Evolutionary conservation across 2,797 vertebrate genomes (phyloP).

Genomic region (Natrix natrix): DNA sequence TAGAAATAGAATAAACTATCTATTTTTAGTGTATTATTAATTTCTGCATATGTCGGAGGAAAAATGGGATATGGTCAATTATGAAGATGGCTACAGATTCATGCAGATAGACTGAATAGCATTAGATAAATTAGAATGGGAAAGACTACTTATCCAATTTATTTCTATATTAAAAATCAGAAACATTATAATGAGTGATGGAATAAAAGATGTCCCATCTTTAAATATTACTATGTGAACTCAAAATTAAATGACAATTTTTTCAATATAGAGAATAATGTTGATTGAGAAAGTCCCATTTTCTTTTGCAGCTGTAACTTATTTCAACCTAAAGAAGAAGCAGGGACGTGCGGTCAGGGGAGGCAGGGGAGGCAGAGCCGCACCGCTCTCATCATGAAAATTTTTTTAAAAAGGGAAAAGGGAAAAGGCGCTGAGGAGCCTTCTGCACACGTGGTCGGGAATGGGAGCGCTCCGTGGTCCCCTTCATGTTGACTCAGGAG

Average conservation of each 20-base stretch:
- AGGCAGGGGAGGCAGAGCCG: too few species aligned
- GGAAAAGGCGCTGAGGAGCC: too few species aligned
- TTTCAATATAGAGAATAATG: constrained; percentile 32
- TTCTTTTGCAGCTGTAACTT: constrained; percentile 31
- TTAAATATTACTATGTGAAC: constrained; percentile 22
- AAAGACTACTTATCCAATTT: neutral
- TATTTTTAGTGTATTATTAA: neutral
- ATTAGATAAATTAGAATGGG: neutral
- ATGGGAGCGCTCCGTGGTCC: too few species aligned
- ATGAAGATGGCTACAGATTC: neutral
- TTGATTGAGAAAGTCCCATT: constrained; percentile 23
- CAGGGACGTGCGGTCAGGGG: too few species aligned
- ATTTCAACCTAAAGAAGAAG: constrained; percentile 18
- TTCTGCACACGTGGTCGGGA: too few species aligned
- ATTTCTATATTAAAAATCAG: neutral
- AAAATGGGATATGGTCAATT: neutral
- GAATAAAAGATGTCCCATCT: constrained; percentile 2
- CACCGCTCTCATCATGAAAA: too few species aligned
- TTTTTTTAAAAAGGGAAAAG: too few species aligned
- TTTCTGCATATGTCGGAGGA: neutral
- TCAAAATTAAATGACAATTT: constrained; percentile 31
- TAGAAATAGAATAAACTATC: neutral
- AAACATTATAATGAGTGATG: neutral
- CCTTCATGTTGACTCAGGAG: too few species aligned
- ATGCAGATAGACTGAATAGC: neutral